These are phyloP conservation scores for Marisa cornuarietis DNA, from an alignment of 1,140 invertebrate species.

Conservation along the genomic window DNA sequence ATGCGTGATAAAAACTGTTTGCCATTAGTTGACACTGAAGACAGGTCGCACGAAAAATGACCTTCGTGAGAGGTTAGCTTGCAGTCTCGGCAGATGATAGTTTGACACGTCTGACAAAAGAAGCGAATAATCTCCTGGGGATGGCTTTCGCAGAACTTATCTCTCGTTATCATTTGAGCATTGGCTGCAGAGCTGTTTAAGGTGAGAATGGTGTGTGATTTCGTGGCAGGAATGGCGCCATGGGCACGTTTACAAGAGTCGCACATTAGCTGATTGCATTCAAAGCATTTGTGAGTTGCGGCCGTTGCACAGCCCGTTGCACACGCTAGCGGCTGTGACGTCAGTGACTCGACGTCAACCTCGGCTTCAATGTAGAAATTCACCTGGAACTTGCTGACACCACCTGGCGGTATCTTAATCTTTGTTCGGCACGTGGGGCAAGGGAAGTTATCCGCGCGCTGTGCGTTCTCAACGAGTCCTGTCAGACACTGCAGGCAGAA, in stretches of 20 bases:
- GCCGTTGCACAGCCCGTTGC: not conserved
- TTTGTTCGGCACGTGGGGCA: slow-evolving; percentile 15
- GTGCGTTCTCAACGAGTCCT: not conserved
- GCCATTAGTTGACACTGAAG: not conserved
- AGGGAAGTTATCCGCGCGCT: not conserved
- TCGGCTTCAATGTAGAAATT: slow-evolving; percentile 18
- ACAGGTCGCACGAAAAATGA: slow-evolving; percentile 7
- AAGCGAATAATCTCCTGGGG: not conserved
- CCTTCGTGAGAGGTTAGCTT: slow-evolving; percentile 16
- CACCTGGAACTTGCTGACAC: slow-evolving; percentile 2
- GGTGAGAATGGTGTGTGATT: slow-evolving; percentile 12
- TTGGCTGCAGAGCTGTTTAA: not conserved
- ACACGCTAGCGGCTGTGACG: not conserved
- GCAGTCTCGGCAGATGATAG: slow-evolving; percentile 16
- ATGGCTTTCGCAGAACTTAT: slow-evolving; percentile 15
- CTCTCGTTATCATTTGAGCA: not conserved
- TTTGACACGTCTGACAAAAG: slow-evolving; percentile 1
- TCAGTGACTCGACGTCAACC: not conserved
- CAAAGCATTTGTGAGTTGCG: slow-evolving; percentile 15
- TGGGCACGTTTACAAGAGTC: slow-evolving; percentile 15
- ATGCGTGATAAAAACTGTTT: not conserved
- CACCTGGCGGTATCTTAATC: not conserved
- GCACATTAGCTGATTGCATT: slow-evolving; percentile 24
- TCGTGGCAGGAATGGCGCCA: slow-evolving; percentile 10
- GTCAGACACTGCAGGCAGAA: slow-evolving; percentile 19